Conservation (phyloP, 2,888 invertebrate species). For the Piscicola geometra region DNA sequence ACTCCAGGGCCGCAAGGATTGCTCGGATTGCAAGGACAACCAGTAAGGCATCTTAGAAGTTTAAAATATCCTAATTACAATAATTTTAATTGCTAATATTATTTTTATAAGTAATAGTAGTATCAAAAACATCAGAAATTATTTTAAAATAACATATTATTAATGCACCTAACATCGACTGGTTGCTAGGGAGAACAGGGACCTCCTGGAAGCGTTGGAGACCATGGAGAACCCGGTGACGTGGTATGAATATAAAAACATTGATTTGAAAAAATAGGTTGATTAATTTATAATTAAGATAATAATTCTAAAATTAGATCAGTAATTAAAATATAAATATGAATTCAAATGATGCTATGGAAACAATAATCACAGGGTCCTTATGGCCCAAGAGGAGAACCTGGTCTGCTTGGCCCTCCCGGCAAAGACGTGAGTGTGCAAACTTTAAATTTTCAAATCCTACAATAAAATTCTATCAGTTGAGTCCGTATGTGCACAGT, state of each 20-base stretch:
- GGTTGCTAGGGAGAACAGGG: slow-evolving; percentile 5
- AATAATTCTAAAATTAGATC: neutral
- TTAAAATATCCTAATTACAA: neutral
- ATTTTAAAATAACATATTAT: neutral
- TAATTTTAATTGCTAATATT: neutral
- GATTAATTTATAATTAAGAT: neutral
- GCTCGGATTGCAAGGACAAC: slow-evolving; percentile 72
- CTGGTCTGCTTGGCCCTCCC: slow-evolving; percentile 74
- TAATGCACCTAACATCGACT: neutral
- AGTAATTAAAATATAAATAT: neutral
- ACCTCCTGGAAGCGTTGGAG: slow-evolving; percentile 10
- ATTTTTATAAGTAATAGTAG: neutral
- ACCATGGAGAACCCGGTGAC: slow-evolving; percentile 28
- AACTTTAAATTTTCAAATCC: neutral
- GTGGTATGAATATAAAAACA: neutral
- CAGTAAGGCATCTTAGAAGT: slow-evolving; percentile 41
- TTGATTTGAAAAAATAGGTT: neutral
- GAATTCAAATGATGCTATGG: neutral
- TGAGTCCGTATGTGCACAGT: too few relatives aligned
- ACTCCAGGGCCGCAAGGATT: slow-evolving; percentile 77
- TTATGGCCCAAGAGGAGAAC: slow-evolving; percentile 59
- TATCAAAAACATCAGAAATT: neutral
- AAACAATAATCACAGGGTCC: neutral
- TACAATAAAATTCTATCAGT: too few relatives aligned
- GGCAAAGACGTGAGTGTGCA: slow-evolving; percentile 65